phyloP scores from a whole-genome alignment of 2,113 vertebrate species.

The Tyto alba region DNA sequence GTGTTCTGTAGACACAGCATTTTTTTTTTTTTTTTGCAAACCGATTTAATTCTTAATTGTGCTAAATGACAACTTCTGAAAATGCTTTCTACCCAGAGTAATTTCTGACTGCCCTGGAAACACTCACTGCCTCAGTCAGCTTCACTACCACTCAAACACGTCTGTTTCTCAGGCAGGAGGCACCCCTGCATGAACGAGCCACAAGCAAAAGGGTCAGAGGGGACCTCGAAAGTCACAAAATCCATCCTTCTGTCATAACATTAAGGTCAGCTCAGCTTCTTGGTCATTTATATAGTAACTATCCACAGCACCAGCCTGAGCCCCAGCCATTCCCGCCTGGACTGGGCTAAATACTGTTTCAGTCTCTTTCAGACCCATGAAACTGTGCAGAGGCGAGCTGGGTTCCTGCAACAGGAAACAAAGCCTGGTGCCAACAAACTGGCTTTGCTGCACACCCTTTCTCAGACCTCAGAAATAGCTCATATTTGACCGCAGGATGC shows the following conservation, averaged over 20 bases:
- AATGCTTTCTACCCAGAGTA: not conserved
- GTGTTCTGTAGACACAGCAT: not conserved
- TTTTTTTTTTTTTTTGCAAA: not conserved
- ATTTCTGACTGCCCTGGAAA: not conserved
- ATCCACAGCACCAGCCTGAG: not conserved
- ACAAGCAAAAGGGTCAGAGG: not conserved
- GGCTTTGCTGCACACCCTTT: not conserved
- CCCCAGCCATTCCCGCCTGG: not conserved
- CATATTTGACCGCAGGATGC: not conserved
- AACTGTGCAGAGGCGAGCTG: not conserved
- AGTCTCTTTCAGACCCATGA: not conserved
- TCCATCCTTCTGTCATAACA: not conserved
- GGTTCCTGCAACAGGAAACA: slow-evolving; percentile 10
- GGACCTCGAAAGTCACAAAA: not conserved
- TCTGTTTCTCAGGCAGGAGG: not conserved
- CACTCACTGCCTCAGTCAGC: not conserved
- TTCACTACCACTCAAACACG: not conserved
- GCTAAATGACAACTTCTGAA: not conserved
- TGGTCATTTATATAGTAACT: not conserved
- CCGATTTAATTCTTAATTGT: not conserved
- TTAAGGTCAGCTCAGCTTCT: not conserved
- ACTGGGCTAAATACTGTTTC: not conserved
- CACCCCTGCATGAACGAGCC: not conserved
- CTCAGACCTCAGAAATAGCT: slow-evolving; percentile 11
- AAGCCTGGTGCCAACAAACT: not conserved